Evolutionary conservation across 2,888 invertebrate species (phyloP).

Genomic region (Torymus texanus): DNA sequence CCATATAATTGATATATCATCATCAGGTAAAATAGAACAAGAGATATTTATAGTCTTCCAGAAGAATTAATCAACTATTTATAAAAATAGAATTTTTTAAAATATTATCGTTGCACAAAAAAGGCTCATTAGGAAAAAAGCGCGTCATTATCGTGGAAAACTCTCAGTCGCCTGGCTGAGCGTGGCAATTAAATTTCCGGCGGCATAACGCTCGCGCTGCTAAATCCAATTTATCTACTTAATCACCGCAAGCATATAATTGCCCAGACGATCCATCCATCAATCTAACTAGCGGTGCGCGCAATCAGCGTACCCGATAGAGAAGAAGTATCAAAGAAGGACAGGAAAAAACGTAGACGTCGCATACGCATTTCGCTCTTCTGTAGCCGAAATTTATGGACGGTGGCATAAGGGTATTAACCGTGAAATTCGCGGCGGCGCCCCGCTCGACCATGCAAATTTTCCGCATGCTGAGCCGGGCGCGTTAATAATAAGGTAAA

Average conservation of each 20-base stretch:
- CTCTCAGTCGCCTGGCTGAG: too few relatives aligned
- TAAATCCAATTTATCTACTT: conserved; percentile 48
- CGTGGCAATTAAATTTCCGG: conserved; percentile 30
- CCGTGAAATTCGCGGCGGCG: conserved; percentile 1
- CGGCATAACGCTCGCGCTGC: neutral
- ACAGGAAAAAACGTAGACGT: neutral
- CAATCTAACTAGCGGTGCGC: conserved; percentile 26
- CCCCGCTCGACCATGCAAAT: conserved; percentile 22
- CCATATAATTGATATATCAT: too few relatives aligned
- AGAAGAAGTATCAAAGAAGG: conserved; percentile 6
- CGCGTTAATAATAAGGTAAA: conserved; percentile 26
- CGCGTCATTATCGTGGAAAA: too few relatives aligned
- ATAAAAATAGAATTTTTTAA: too few relatives aligned
- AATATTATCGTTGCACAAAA: too few relatives aligned
- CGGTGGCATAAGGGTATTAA: neutral
- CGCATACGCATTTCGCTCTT: neutral
- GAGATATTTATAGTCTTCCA: too few relatives aligned
- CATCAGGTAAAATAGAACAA: too few relatives aligned
- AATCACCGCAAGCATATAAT: conserved; percentile 51
- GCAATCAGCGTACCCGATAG: conserved; percentile 16
- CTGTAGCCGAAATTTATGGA: neutral
- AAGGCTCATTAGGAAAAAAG: too few relatives aligned
- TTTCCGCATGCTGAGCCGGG: conserved; percentile 21
- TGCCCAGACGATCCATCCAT: conserved; percentile 44
- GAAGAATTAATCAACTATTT: too few relatives aligned